These are phyloP conservation scores for Sinopyrophorus schimmeli DNA, from an alignment of 2,888 invertebrate species.

Conservation along the genomic window DNA sequence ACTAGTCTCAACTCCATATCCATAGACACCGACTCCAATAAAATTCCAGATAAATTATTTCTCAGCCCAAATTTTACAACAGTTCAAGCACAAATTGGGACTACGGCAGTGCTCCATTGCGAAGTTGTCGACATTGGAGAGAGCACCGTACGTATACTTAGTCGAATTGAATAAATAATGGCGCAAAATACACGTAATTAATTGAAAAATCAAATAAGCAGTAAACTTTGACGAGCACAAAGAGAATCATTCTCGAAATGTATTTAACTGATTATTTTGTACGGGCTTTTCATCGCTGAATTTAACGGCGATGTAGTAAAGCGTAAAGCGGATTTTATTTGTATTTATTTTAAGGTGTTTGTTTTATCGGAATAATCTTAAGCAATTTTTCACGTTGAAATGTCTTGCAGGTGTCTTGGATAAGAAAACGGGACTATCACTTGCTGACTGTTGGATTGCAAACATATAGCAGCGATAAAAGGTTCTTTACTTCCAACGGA, in stretches of 20 bases:
- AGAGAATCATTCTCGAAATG: no score
- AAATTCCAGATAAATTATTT: constrained; percentile 50
- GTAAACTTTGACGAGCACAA: no score
- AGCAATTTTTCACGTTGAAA: constrained; percentile 19
- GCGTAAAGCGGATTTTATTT: constrained; percentile 10
- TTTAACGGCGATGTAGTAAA: not conserved
- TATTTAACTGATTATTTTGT: constrained; percentile 7
- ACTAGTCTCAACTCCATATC: constrained; percentile 20
- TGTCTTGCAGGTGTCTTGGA: constrained; percentile 69
- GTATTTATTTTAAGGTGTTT: constrained; percentile 15
- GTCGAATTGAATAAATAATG: not conserved
- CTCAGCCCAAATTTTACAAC: constrained; percentile 66
- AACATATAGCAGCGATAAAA: constrained; percentile 67
- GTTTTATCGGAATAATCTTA: constrained; percentile 11
- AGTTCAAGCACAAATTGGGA: constrained; percentile 66
- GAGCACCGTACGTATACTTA: constrained; percentile 60
- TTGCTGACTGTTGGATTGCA: constrained; percentile 66
- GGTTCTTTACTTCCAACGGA: constrained; percentile 66
- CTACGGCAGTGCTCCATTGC: constrained; percentile 65
- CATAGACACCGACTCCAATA: constrained; percentile 10
- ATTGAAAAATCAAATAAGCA: no score
- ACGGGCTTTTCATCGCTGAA: constrained; percentile 7
- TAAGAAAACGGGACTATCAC: constrained; percentile 67
- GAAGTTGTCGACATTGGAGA: constrained; percentile 67
- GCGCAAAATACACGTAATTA: no score